Base-by-base conservation (phyloP, 2,113 vertebrate genomes). In the Rhineura floridana region DNA sequence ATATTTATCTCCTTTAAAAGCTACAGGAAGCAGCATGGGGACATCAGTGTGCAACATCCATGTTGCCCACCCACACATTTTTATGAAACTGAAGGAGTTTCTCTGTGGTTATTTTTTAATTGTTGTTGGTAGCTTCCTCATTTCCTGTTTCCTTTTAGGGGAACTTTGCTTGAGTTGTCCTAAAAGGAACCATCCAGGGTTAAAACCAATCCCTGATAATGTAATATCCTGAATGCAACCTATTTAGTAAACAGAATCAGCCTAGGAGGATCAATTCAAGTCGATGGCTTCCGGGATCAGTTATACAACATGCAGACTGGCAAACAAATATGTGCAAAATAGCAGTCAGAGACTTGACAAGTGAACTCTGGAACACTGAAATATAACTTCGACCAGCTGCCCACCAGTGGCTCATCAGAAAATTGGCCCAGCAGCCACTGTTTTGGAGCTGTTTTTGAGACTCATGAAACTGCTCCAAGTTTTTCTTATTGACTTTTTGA, bases 401-500 rank as follows among this genome's bases (percentile, higher is more conserved):
- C 11, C 76, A 83, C 21, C 46, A 72, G 65, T 59, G 65, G 48
- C 55, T 72, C 25, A 81, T 44, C 46, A 77, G 46, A 76, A 76
- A 76, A 67, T 77, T 67, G 81, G 17, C 42, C 23, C 36, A 36
- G 42, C 62, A 39, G 33, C 23, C 36, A 50, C 55, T 52, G 8
- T 75, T 75, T 83, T 48, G 46, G 36, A 42, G 59, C 4, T 63
- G 17, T 46, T 46, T 42, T 15, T 36, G 28, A 63, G 39, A 62
- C 39, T 46, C 69, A 42, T 44, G 72, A 46, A 70, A 80, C 46
- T 77, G 81, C 17, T 77, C 59, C 72, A 83, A 23, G 25, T 25
- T 76, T 88, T 46, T 46, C 23, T 65, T 76, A 88, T 67, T 67
- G 59, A 83, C 55, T 65, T 88, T 88, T 77, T 44, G 59, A 75